A percentile compares a stretch with the other conserved stretches of the same genome.
phyloP scores from a whole-genome alignment of 2,113 vertebrate genomes.

The Motacilla alba region DNA sequence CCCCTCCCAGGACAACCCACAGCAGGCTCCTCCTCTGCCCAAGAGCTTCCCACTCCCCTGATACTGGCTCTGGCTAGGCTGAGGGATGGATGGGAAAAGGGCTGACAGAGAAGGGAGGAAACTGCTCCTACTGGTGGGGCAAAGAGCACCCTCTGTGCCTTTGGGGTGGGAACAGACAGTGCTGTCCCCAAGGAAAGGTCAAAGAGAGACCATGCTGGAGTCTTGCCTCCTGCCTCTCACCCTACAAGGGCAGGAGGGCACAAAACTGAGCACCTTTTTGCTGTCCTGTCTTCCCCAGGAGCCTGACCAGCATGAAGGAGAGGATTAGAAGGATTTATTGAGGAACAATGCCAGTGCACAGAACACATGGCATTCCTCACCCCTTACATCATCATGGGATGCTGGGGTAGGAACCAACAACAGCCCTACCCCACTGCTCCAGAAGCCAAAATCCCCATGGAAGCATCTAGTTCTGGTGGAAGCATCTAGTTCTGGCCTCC shows the following conservation, averaged over 20 bases:
- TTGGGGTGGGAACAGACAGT: neutral
- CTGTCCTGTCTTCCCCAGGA: neutral
- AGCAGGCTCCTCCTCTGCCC: conserved; percentile 4
- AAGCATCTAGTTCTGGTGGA: neutral
- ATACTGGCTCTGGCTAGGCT: neutral
- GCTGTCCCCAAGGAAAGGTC: neutral
- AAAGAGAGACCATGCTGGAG: neutral
- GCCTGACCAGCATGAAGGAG: neutral
- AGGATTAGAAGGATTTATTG: neutral
- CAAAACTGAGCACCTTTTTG: conserved; percentile 6
- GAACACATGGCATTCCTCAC: neutral
- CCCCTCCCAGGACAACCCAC: neutral
- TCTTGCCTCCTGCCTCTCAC: neutral
- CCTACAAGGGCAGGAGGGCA: neutral
- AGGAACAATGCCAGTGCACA: neutral
- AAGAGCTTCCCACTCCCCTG: neutral
- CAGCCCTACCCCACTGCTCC: neutral
- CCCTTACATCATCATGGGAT: neutral
- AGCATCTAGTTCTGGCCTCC: neutral
- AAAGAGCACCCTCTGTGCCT: neutral
- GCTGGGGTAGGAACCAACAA: neutral
- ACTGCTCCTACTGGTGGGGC: neutral
- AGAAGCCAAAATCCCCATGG: neutral
- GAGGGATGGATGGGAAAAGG: conserved; percentile 20
- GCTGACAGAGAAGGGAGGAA: neutral